These are phyloP conservation scores for Ornithorhynchus anatinus DNA, from an alignment of 2,113 vertebrate species.

Conservation along the genomic window DNA sequence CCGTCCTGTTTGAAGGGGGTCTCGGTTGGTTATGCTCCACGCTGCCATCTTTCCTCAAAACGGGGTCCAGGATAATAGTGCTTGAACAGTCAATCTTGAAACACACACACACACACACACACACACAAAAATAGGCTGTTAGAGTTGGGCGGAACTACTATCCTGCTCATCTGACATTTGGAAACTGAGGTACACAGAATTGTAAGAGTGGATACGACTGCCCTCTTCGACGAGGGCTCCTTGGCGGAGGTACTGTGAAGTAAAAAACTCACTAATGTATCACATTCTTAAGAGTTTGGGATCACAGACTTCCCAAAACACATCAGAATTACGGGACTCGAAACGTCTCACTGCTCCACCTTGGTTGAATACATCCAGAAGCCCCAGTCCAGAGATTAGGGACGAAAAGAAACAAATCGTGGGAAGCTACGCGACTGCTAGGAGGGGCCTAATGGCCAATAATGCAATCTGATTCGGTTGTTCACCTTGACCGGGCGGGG, in stretches of 20 bases:
- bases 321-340: not conserved
- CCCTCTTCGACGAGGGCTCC: not conserved
- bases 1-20: constrained; percentile 70
- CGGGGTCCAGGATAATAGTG: constrained; percentile 72
- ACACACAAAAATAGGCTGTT: too few species aligned
- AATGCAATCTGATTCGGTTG: too few species aligned
- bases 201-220: not conserved
- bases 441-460: too few species aligned
- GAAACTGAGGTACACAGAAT: constrained; percentile 1
- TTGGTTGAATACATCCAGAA: not conserved
- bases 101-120: constrained; percentile 10
- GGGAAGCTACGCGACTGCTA: too few species aligned
- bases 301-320: not conserved
- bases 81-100: constrained; percentile 79
- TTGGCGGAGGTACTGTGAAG: not conserved
- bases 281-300: not conserved
- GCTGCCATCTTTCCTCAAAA: constrained; percentile 62
- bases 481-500: too few species aligned
- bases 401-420: too few species aligned
- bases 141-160: not conserved
- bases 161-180: not conserved
- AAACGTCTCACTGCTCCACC: not conserved
- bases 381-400: too few species aligned
- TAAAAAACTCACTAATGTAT: not conserved
- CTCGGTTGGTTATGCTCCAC: constrained; percentile 68